Evolutionary conservation across 37 sponge, comb jelly and placozoan species (phyloP).

Genomic region (Oopsacas minuta): DNA sequence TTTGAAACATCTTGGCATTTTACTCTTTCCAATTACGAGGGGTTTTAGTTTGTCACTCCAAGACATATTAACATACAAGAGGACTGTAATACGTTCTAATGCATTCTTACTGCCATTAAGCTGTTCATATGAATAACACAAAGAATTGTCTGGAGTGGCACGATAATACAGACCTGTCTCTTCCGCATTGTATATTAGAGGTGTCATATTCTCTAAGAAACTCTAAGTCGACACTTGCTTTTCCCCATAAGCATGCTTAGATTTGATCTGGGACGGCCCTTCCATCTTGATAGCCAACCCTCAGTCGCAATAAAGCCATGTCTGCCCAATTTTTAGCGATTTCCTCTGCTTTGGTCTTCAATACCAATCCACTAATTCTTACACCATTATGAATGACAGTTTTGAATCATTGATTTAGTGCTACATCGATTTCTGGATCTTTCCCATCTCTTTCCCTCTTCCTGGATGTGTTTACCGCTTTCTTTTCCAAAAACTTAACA

Average conservation of each 20-base stretch:
- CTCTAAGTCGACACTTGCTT: not conserved
- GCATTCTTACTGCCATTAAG: not conserved
- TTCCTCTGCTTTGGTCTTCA: slow-evolving; percentile 18
- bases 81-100: slow-evolving; percentile 22
- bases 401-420: slow-evolving; percentile 19
- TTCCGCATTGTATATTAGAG: slow-evolving; percentile 19
- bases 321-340: slow-evolving; percentile 15
- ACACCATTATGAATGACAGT: not conserved
- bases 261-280: not conserved
- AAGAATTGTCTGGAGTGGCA: not conserved
- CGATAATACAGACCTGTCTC: slow-evolving; percentile 17
- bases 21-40: slow-evolving; percentile 22
- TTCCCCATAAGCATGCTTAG: not conserved
- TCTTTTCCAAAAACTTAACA: not conserved
- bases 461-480: not conserved
- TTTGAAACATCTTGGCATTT: slow-evolving; percentile 23
- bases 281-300: slow-evolving; percentile 18
- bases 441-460: not conserved
- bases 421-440: not conserved
- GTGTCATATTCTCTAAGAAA: not conserved
- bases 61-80: not conserved
- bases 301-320: not conserved
- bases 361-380: not conserved
- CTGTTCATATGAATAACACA: not conserved
- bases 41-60: slow-evolving; percentile 14